Evolutionary conservation across 2,113 vertebrate genomes (phyloP).

Genomic region (Proterorhinus semilunaris): DNA sequence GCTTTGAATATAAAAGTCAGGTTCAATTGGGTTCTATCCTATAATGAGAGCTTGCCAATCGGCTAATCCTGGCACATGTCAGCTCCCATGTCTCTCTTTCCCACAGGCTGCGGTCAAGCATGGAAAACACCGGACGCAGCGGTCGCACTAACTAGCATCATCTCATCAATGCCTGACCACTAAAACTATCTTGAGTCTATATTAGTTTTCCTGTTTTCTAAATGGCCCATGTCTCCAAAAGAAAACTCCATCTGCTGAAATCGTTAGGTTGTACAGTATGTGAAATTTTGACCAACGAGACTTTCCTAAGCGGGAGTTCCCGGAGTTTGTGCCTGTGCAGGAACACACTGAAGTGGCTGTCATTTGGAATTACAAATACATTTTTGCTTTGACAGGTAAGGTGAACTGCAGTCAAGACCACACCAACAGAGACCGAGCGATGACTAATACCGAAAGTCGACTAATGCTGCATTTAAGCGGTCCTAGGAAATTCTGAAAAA

Average conservation of each 20-base stretch:
- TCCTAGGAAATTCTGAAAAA: conserved; percentile 1
- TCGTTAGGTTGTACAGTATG: conserved; percentile 38
- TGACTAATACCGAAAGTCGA: neutral
- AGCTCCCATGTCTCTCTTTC: conserved; percentile 43
- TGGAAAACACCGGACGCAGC: conserved; percentile 69
- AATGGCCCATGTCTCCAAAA: conserved; percentile 60
- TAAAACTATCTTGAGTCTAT: conserved; percentile 57
- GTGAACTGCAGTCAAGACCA: neutral
- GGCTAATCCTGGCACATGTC: conserved; percentile 46
- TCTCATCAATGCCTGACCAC: conserved; percentile 65
- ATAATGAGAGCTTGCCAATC: conserved; percentile 47
- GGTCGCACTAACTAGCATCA: conserved; percentile 67
- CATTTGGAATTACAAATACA: neutral
- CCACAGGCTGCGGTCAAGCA: conserved; percentile 59
- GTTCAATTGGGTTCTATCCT: conserved; percentile 1
- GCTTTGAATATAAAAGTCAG: neutral
- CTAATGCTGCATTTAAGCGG: neutral
- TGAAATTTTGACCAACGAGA: conserved; percentile 43
- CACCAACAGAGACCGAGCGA: neutral
- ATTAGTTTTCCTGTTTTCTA: conserved; percentile 72
- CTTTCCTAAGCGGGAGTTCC: conserved; percentile 47
- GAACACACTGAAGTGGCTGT: conserved; percentile 35
- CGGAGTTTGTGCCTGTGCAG: conserved; percentile 45
- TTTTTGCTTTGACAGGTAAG: neutral
- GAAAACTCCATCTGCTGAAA: conserved; percentile 59